Conservation (phyloP, 35 echinoderm and acorn worm genomes). For the Lytechinus pictus region DNA sequence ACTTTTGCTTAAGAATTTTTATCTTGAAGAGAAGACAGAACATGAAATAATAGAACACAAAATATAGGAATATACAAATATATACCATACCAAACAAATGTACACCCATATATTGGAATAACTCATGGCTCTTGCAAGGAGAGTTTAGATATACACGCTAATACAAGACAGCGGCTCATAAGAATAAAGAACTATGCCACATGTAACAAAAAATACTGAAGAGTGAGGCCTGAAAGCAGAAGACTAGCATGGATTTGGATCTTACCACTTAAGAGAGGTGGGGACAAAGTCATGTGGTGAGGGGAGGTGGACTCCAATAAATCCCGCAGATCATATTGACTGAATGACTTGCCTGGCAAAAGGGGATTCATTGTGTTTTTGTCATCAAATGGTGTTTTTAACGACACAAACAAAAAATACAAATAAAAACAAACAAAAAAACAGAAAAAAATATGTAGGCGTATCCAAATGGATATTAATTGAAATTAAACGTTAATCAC, state of each 20-base stretch:
- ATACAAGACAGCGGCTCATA: background rate
- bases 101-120: background rate
- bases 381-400: slow-evolving; percentile 17
- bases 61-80: background rate
- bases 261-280: slow-evolving; percentile 91
- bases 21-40: background rate
- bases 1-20: background rate
- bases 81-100: background rate
- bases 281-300: slow-evolving; percentile 56
- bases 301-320: slow-evolving; percentile 92
- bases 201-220: background rate
- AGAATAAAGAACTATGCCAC: background rate
- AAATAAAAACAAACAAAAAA: background rate
- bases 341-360: slow-evolving; percentile 87
- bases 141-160: background rate
- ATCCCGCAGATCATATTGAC: slow-evolving; percentile 93
- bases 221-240: background rate
- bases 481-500: background rate
- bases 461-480: background rate
- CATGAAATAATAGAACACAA: background rate
- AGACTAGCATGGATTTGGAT: slow-evolving; percentile 49
- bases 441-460: background rate
- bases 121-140: background rate
- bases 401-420: slow-evolving; percentile 36
- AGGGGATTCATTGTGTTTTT: slow-evolving; percentile 46